Conservation (phyloP, 2,797 vertebrate genomes). For the Miichthys miiuy region DNA sequence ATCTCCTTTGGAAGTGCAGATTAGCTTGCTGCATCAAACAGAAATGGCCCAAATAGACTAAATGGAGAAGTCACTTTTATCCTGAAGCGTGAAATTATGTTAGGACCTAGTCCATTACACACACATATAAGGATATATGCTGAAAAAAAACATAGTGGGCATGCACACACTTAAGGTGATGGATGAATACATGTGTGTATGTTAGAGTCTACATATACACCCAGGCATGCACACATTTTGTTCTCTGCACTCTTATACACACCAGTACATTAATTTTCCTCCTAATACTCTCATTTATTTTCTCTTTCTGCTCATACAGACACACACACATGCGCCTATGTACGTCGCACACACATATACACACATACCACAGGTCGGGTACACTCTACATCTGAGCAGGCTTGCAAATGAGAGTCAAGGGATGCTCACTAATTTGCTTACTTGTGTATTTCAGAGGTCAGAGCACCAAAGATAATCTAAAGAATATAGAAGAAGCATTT, state of each 20-base stretch:
- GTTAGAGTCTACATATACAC: slow-evolving; percentile 4
- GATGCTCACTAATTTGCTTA: background rate
- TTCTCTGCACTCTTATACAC: background rate
- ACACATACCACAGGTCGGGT: slow-evolving; percentile 8
- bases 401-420: slow-evolving; percentile 12
- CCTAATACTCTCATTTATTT: slow-evolving; percentile 5
- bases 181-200: slow-evolving; percentile 19
- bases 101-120: slow-evolving; percentile 69
- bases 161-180: slow-evolving; percentile 11
- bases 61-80: slow-evolving; percentile 69
- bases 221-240: slow-evolving; percentile 10
- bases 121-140: slow-evolving; percentile 42
- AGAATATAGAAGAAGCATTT: background rate
- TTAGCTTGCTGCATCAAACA: slow-evolving; percentile 62
- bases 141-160: background rate
- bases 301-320: background rate
- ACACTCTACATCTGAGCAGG: background rate
- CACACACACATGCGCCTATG: background rate
- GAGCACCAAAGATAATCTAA: background rate
- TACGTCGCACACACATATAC: background rate
- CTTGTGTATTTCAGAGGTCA: background rate
- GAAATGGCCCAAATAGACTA: slow-evolving; percentile 52
- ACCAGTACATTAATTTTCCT: background rate
- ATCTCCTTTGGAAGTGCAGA: slow-evolving; percentile 53
- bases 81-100: slow-evolving; percentile 70